Conservation (phyloP, 2,888 invertebrate genomes). For the Fragum sueziense region DNA sequence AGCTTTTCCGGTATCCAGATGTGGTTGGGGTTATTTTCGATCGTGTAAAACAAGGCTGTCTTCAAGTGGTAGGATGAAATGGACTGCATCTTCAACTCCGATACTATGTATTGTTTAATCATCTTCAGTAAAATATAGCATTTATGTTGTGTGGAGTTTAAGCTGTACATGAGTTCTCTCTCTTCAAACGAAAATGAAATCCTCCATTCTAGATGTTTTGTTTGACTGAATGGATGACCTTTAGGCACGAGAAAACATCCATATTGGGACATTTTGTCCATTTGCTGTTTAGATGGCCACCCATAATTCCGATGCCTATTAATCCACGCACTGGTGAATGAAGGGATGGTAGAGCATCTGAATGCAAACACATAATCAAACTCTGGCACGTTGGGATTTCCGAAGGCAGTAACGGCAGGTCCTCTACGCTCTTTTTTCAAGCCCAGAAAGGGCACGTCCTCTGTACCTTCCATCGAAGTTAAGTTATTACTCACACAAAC, state of each 20-base stretch:
- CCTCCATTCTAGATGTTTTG: neutral
- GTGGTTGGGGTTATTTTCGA: neutral
- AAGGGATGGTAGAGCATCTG: neutral
- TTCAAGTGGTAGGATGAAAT: constrained; percentile 2
- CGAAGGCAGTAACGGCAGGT: neutral
- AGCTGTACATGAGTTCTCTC: neutral
- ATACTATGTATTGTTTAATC: neutral
- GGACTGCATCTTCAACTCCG: neutral
- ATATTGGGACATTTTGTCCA: neutral
- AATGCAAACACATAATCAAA: neutral
- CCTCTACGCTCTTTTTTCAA: neutral
- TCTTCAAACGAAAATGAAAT: neutral
- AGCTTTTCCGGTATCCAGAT: constrained; percentile 1
- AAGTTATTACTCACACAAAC: neutral
- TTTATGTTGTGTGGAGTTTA: constrained; percentile 9
- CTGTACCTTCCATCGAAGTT: too few species aligned
- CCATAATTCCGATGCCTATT: neutral
- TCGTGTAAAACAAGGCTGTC: constrained; percentile 2
- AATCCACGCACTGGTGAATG: neutral
- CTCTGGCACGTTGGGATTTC: neutral
- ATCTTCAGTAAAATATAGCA: neutral
- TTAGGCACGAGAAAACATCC: neutral
- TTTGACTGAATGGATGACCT: neutral
- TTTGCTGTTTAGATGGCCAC: neutral
- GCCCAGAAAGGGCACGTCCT: neutral